Evolutionary conservation across 2,888 invertebrate species (phyloP).

Genomic region (Synergus itoensis): DNA sequence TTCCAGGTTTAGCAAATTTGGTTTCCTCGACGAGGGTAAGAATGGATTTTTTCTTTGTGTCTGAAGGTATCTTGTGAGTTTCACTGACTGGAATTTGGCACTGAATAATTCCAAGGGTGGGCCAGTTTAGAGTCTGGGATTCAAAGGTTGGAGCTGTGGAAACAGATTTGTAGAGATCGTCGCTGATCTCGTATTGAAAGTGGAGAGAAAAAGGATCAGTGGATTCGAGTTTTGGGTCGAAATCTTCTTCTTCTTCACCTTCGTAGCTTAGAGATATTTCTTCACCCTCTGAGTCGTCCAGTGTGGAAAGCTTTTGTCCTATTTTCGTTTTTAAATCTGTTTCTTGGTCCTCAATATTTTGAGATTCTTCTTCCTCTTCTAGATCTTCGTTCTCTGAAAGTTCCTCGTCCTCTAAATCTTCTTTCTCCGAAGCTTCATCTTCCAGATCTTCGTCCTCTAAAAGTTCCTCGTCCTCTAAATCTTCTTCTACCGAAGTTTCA

Average conservation of each 20-base stretch:
- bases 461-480: constrained; percentile 46
- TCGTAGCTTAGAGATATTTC: constrained; percentile 75
- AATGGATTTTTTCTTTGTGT: constrained; percentile 74
- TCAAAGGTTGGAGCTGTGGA: constrained; percentile 79
- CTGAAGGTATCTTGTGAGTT: constrained; percentile 67
- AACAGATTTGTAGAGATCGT: constrained; percentile 82
- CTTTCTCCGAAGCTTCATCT: constrained; percentile 3
- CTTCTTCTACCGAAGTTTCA: constrained; percentile 48
- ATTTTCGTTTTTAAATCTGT: constrained; percentile 54
- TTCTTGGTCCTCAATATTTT: constrained; percentile 47
- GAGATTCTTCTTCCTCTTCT: constrained; percentile 51
- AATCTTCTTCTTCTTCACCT: constrained; percentile 72
- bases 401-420: constrained; percentile 53
- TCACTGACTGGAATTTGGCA: constrained; percentile 81
- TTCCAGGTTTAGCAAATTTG: constrained; percentile 80
- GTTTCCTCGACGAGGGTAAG: constrained; percentile 81
- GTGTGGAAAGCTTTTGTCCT: constrained; percentile 55
- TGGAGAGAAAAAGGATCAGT: constrained; percentile 85
- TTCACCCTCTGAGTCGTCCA: constrained; percentile 70
- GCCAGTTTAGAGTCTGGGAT: constrained; percentile 80
- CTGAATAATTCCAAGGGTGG: constrained; percentile 79
- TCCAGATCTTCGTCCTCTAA: constrained; percentile 19
- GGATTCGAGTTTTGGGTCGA: constrained; percentile 12
- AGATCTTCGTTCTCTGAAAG: constrained; percentile 52
- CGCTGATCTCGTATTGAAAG: constrained; percentile 83